Evolutionary conservation across 1,140 invertebrate genomes (phyloP), one percentile per base, ranked within the genome.

Genomic region (Drosophila grimshawi): DNA sequence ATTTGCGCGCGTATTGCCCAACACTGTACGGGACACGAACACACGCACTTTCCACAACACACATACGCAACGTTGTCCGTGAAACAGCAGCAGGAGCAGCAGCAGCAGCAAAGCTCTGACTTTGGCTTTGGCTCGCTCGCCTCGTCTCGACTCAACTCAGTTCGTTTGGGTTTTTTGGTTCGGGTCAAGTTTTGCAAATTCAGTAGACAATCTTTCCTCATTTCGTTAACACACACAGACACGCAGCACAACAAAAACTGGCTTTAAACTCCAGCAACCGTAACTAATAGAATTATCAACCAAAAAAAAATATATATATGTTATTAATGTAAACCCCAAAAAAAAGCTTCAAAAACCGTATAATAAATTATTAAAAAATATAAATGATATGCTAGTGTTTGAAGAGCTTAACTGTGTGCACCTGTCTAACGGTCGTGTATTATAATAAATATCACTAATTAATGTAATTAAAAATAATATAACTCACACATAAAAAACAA

Each of bases 191-290:
- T 78, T 81, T 76, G 85, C 81, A 81, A 77, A 79, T 71, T 90
- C 81, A 89, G 85, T 89, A 89, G 85, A 89, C 85, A 89, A 89
- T 89, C 85, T 89, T 89, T 89, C 86, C 78, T 90, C 86, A 85
- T 89, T 89, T 89, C 85, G 85, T 90, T 89, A 89, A 90, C 85
- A 89, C 86, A 76, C 78, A 78, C 66, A 80, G 63, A 62, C 70
- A 72, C 73, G 73, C 80, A 76, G 79, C 77, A 88, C 77, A 57
- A 64, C n/a, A 55, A 68, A 55, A 61, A 61, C 70, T 73, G 64
- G 49, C 70, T 68, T 68, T 49, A 71, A 81, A 72, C 48, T 68
- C 43, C 49, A 81, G 63, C 70, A 85, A 78, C 66, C 78, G 69
- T 61, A 83, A 65, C 78, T 57, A 60, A 81, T 48, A 71, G 63